Evolutionary conservation across 2,797 vertebrate species (phyloP).

Genomic region (Phyllotis vaccarum): DNA sequence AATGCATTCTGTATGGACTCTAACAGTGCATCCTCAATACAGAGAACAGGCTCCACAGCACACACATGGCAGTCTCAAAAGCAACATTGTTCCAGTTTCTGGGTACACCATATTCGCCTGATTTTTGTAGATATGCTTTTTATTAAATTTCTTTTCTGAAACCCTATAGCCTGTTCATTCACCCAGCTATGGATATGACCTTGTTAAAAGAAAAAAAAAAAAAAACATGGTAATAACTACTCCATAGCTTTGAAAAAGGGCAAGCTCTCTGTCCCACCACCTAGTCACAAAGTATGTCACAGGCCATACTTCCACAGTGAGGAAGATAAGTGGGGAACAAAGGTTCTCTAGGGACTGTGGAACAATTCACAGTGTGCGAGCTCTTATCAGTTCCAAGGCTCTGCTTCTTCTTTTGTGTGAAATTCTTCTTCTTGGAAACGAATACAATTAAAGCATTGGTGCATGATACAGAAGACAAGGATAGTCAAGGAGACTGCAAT

Average conservation of each 20-base stretch:
- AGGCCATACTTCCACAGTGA: conserved; percentile 15
- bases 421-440: conserved; percentile 58
- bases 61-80: background rate
- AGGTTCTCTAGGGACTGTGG: conserved; percentile 4
- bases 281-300: conserved; percentile 21
- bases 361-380: conserved; percentile 11
- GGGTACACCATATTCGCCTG: background rate
- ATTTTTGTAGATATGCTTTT: background rate
- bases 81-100: background rate
- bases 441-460: conserved; percentile 48
- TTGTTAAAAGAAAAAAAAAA: conserved; percentile 14
- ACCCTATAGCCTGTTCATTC: background rate
- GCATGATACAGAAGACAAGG: conserved; percentile 23
- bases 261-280: background rate
- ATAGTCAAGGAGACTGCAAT: conserved; percentile 53
- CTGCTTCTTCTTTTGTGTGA: conserved; percentile 36
- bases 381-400: conserved; percentile 49
- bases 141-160: conserved; percentile 60
- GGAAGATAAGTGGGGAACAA: conserved; percentile 22
- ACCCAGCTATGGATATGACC: background rate
- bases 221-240: background rate
- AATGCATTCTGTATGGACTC: background rate
- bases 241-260: background rate
- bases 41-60: background rate
- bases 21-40: background rate